These are phyloP conservation scores for Latrodectus geometricus DNA, from an alignment of 1,140 invertebrate species.

Conservation along the genomic window DNA sequence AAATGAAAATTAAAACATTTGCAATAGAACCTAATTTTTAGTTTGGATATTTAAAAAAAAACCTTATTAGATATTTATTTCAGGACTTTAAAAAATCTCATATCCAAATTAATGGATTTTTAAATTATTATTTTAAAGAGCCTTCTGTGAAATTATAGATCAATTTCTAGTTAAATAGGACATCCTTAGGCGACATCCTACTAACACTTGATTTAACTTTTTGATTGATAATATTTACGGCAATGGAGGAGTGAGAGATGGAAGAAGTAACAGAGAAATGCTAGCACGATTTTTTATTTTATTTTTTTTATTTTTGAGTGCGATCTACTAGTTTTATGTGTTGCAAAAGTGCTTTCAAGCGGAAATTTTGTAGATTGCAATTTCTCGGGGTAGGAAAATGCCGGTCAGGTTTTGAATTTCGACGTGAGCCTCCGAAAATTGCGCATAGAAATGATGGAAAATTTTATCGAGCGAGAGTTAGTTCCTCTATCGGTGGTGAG, in stretches of 20 bases:
- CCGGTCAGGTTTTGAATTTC: conserved; percentile 58
- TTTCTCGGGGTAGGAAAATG: conserved; percentile 37
- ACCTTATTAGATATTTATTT: too few species aligned
- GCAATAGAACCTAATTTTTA: too few species aligned
- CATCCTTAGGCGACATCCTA: conserved; percentile 3
- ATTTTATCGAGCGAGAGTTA: conserved; percentile 60
- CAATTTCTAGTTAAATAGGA: not conserved
- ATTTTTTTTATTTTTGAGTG: not conserved
- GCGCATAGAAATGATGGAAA: conserved; percentile 61
- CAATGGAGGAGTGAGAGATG: not conserved
- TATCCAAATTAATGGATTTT: too few species aligned
- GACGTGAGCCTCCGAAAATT: conserved; percentile 52
- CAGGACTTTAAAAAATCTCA: too few species aligned
- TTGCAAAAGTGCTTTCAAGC: conserved; percentile 54
- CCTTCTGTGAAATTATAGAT: too few species aligned
- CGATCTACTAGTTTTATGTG: conserved; percentile 59
- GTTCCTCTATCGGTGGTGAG: conserved; percentile 36
- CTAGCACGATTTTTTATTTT: not conserved
- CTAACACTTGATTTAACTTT: conserved; percentile 55
- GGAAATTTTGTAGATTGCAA: conserved; percentile 60
- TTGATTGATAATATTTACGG: conserved; percentile 32
- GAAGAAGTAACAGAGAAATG: not conserved
- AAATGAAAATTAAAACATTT: too few species aligned
- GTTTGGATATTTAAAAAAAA: too few species aligned
- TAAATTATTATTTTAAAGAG: too few species aligned